Evolutionary conservation across 2,797 vertebrate species (phyloP), one percentile per base, ranked within the genome.

Genomic region (Spea hammondii): DNA sequence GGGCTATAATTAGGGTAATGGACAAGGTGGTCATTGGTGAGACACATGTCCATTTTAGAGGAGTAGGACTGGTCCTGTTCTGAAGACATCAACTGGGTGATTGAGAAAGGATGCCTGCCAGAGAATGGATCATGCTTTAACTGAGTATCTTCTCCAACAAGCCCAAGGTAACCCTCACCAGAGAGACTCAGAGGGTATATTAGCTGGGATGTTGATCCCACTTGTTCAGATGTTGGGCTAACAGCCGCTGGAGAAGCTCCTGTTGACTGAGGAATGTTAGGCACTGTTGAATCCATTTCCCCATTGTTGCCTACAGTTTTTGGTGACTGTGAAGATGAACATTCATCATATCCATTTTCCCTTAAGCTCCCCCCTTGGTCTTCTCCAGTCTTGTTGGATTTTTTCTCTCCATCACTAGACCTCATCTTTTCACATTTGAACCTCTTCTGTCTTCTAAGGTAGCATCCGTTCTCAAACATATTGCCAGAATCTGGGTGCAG

Each of bases 381-480:
- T 8, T 76, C 64, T 46, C 5, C 65, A 45, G 9, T 4, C 45
- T 59, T 64, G n/a, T 11, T n/a, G 17, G 5, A 5, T n/a, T 71
- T 79, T 53, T 71, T 79, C 53, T 79, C 70, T 8, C n/a, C 70
- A 64, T 71, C 51, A 17, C 51, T 55, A 72, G 69, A 45, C 45
- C 48, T 77, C 11, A 55, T 67, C 14, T 17, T 82, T 4, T 83
- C 77, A 68, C 78, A 80, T 12, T 76, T 79, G 48, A 83, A 83
- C 13, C 82, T 75, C 65, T 83, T 83, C 64, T 83, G 82, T 10
- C 82, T 47, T 48, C 82, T 79, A 7, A 83, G 45, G 50, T 79
- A 83, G 50, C 82, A 83, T 8, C 82, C 82, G 50, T 83, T 83
- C 53, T 83, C 82, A 65, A 83, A 83, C 82, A 83, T 83, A 48